Evolutionary conservation across 1,140 invertebrate genomes (phyloP).

Genomic region (Drosophila tristis): DNA sequence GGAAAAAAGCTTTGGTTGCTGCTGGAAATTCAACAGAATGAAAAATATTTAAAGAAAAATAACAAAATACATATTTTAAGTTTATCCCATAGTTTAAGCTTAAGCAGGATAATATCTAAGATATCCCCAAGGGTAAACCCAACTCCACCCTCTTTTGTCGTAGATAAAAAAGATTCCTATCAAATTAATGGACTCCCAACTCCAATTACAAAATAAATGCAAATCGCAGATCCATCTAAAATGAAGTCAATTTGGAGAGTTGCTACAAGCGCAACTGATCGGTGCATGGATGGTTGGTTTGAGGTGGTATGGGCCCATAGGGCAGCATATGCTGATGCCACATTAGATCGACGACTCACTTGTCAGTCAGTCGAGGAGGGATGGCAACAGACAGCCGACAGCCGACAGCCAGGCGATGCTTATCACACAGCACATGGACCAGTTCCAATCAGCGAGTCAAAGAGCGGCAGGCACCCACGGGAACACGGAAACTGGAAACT

Average conservation of each 20-base stretch:
- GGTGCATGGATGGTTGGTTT: slow-evolving; percentile 32
- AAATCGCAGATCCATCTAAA: slow-evolving; percentile 66
- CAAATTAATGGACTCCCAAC: slow-evolving; percentile 12
- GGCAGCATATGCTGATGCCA: slow-evolving; percentile 84
- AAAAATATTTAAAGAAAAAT: not conserved
- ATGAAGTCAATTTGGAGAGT: slow-evolving; percentile 63
- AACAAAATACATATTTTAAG: not conserved
- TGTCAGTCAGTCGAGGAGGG: slow-evolving; percentile 52
- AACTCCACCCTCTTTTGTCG: no score
- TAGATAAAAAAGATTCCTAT: slow-evolving; percentile 6
- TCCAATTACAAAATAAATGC: not conserved
- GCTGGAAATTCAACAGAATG: not conserved
- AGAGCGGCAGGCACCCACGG: slow-evolving; percentile 69
- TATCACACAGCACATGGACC: slow-evolving; percentile 51
- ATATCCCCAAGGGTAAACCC: no score
- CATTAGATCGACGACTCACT: slow-evolving; percentile 84
- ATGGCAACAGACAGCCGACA: slow-evolving; percentile 13
- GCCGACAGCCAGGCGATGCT: slow-evolving; percentile 11
- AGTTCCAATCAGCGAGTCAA: slow-evolving; percentile 83
- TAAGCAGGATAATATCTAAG: no score
- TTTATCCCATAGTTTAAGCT: slow-evolving; percentile 4
- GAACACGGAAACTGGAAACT: slow-evolving; percentile 36
- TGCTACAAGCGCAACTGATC: slow-evolving; percentile 67
- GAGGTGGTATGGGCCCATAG: slow-evolving; percentile 34
- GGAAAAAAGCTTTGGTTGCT: not conserved